Conservation (phyloP, 2,797 vertebrate genomes). For the Urocyon cinereoargenteus region DNA sequence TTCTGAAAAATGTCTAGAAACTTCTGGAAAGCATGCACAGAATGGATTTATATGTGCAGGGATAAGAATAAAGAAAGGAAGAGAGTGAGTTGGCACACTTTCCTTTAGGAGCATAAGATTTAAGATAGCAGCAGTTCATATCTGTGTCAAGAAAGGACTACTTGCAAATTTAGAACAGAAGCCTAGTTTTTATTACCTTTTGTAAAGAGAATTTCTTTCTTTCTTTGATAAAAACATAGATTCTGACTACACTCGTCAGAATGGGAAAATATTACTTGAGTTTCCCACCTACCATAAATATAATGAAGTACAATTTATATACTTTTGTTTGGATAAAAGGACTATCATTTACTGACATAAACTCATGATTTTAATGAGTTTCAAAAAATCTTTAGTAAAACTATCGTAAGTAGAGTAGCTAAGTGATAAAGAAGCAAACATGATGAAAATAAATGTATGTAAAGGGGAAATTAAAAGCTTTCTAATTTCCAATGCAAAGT, state of each 20-base stretch:
- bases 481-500: background rate
- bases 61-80: background rate
- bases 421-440: background rate
- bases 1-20: background rate
- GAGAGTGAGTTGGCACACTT: background rate
- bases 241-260: background rate
- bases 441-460: background rate
- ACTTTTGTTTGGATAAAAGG: constrained; percentile 20
- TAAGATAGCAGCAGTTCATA: background rate
- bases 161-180: background rate
- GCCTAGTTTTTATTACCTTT: background rate
- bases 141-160: background rate
- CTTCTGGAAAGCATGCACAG: background rate
- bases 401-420: constrained; percentile 15
- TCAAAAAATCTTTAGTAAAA: background rate
- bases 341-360: background rate
- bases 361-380: constrained; percentile 22
- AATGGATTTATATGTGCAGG: background rate
- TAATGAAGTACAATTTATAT: background rate
- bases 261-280: background rate
- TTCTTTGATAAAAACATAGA: constrained; percentile 11
- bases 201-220: background rate
- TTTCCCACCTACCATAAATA: background rate
- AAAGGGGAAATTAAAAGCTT: background rate
- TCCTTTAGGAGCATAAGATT: background rate